A percentile compares a stretch with the other conserved stretches of the same genome.
Evolutionary conservation across 1,140 invertebrate genomes (phyloP).

Genomic region (Cyclargus thomasi): DNA sequence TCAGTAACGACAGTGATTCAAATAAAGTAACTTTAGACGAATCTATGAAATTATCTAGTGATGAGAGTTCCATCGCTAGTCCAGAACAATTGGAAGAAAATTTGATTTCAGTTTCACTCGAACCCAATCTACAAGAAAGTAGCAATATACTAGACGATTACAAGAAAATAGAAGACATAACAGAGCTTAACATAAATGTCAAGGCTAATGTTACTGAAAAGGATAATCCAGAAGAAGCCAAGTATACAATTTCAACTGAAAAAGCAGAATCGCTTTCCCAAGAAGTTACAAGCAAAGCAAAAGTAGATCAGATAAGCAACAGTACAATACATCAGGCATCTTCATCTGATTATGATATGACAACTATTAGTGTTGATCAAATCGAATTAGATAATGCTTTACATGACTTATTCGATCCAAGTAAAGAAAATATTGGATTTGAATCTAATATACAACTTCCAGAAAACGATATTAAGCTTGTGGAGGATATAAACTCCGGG

Average conservation of each 20-base stretch:
- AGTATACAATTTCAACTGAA: not conserved
- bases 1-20: not conserved
- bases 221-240: not conserved
- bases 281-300: not conserved
- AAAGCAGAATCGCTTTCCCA: not conserved
- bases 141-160: not conserved
- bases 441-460: not conserved
- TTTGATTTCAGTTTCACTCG: not conserved
- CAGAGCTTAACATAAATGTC: not conserved
- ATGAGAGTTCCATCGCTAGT: not conserved
- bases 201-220: not conserved
- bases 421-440: not conserved
- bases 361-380: not conserved
- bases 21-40: not conserved
- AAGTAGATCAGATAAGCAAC: not conserved
- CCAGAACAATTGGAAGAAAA: not conserved
- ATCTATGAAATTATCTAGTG: not conserved
- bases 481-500: not conserved
- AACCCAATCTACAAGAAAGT: not conserved
- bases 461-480: not conserved
- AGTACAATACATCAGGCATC: not conserved
- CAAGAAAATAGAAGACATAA: not conserved
- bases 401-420: not conserved
- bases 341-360: not conserved
- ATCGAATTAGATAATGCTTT: not conserved